Base-by-base conservation (phyloP, 2,113 vertebrate genomes). In the Bettongia penicillata region DNA sequence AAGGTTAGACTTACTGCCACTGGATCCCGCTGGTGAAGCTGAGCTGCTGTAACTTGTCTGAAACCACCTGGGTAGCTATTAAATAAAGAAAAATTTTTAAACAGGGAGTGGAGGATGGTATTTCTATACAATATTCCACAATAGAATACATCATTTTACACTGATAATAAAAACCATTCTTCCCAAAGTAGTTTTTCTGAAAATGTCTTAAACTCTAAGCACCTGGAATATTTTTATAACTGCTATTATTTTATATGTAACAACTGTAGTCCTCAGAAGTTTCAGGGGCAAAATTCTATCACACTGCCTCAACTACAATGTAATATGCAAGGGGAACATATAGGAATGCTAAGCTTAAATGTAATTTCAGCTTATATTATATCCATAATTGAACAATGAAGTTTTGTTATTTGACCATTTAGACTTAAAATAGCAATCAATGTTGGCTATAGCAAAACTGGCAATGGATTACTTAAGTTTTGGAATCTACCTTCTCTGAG, bases 51-150 rank as follows among this genome's bases (percentile, higher is more conserved):
- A 84, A 99, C 98, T 98, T 99, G 99, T 98, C 96, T 99, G 95
- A 99, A 99, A 94, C 99, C 99, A 96, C 99, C 99, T 9, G 99
- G 99, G 97, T 99, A 99, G 57, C 99, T 99, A 97, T 93, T 51
- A 96, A 97, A 95, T 31, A 93, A 96, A 90, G 2, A n/a, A 57
- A 84, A 89, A 51, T 2, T 25, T 92, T 68, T 89, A 91, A 92
- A 89, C 11, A 50, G 43, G 25, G 48, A 25, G 51, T 8, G n/a
- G 26, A 89, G 12, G 37, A 92, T n/a, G 7, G 61, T n/a, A 51
- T 50, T 90, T 50, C 14, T 90, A 50, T 48, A 37, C 0, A 25
- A 16, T n/a, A n/a, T 68, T 90, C 43, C 91, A 53, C 31, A 94
- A 52, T 1, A 28, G 55, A 77, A 68, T 11, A 92, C 31, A 9